These are phyloP conservation scores for Lerista edwardsae DNA, from an alignment of 2,797 vertebrate genomes.

Conservation along the genomic window DNA sequence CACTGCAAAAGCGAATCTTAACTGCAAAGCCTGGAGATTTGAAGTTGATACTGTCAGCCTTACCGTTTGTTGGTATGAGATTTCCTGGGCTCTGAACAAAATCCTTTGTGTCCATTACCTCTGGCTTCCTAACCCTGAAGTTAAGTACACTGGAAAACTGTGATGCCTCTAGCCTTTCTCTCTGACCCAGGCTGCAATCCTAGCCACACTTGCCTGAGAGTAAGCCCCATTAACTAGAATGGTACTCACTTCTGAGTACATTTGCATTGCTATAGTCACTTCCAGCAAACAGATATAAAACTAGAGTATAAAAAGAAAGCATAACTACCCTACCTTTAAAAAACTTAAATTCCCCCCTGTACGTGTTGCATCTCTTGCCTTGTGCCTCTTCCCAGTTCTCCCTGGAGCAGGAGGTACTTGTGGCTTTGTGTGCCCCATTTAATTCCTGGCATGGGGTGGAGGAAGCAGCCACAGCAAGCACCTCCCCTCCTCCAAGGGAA, in stretches of 20 bases:
- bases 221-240: too few relatives aligned
- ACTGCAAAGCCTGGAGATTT: conserved; percentile 35
- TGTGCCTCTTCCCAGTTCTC: too few relatives aligned
- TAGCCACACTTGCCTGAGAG: too few relatives aligned
- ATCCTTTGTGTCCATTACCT: conserved; percentile 10
- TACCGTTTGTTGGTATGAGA: conserved; percentile 23
- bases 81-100: conserved; percentile 13
- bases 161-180: neutral
- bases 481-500: too few relatives aligned
- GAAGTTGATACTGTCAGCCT: conserved; percentile 25
- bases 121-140: neutral
- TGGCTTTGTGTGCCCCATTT: too few relatives aligned
- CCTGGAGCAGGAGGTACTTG: too few relatives aligned
- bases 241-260: too few relatives aligned
- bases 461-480: too few relatives aligned
- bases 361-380: too few relatives aligned
- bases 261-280: too few relatives aligned
- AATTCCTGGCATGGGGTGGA: too few relatives aligned
- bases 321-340: neutral
- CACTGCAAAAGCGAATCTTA: conserved; percentile 20
- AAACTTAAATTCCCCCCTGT: neutral
- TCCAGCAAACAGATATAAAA: neutral
- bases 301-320: neutral
- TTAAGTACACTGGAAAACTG: neutral
- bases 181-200: too few relatives aligned